A percentile compares a stretch with the other conserved stretches of the same genome.
These are phyloP conservation scores for Sternarchorhynchus goeldii DNA, from an alignment of 2,797 vertebrate genomes.

Conservation along the genomic window DNA sequence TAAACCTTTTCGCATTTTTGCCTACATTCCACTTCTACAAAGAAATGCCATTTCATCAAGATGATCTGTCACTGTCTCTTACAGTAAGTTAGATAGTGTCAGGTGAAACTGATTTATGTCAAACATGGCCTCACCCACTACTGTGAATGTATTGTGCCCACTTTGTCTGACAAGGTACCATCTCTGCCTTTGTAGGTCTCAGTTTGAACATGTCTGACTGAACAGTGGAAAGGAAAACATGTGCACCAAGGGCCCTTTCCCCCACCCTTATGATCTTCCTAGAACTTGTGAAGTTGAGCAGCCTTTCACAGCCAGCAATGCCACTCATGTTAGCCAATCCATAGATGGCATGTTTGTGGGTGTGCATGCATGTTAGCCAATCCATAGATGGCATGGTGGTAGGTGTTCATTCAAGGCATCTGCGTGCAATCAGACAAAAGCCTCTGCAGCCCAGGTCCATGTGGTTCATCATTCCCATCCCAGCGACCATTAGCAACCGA, in stretches of 20 bases:
- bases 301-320: slow-evolving; percentile 28
- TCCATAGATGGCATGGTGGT: slow-evolving; percentile 55
- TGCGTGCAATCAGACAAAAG: slow-evolving; percentile 60
- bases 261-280: slow-evolving; percentile 35
- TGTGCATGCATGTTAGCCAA: slow-evolving; percentile 60
- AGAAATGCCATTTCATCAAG: too few species aligned
- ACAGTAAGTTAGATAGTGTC: neutral
- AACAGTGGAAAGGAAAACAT: too few species aligned
- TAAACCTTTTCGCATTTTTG: too few species aligned
- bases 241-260: too few species aligned
- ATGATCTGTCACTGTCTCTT: neutral
- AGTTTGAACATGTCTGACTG: too few species aligned
- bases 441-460: slow-evolving; percentile 16
- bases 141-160: too few species aligned
- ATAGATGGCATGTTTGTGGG: slow-evolving; percentile 55
- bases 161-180: too few species aligned
- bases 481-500: neutral
- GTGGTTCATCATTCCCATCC: neutral
- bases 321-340: slow-evolving; percentile 62
- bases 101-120: too few species aligned
- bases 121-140: too few species aligned
- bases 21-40: too few species aligned
- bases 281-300: slow-evolving; percentile 39
- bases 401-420: slow-evolving; percentile 60
- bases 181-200: too few species aligned